phyloP scores from a whole-genome alignment of 2,113 vertebrate species.

The Toxotes chatareus region DNA sequence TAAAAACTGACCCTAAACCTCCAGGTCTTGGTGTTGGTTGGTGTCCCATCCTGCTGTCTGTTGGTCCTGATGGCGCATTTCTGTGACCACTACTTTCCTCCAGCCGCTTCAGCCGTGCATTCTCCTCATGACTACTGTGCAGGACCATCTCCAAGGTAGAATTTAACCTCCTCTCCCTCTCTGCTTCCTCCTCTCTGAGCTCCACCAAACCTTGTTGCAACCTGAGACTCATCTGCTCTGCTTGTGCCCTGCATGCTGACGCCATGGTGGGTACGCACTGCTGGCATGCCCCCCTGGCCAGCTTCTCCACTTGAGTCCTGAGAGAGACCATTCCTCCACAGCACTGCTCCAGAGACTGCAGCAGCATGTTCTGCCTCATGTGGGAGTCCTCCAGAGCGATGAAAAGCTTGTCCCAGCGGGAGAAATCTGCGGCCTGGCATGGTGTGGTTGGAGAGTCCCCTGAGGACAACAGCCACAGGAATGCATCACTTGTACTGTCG shows the following conservation, averaged over 20 bases:
- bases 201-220: slow-evolving; percentile 55
- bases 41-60: slow-evolving; percentile 1
- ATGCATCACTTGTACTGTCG: slow-evolving; percentile 7
- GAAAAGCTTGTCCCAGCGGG: slow-evolving; percentile 94
- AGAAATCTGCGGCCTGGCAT: slow-evolving; percentile 82
- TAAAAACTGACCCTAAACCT: background rate
- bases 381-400: slow-evolving; percentile 92
- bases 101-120: slow-evolving; percentile 42
- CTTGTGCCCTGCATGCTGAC: slow-evolving; percentile 60
- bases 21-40: slow-evolving; percentile 36
- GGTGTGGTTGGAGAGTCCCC: slow-evolving; percentile 54
- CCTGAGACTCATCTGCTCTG: slow-evolving; percentile 45
- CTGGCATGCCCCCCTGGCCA: slow-evolving; percentile 49
- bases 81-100: slow-evolving; percentile 45
- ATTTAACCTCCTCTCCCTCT: slow-evolving; percentile 70
- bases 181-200: slow-evolving; percentile 53
- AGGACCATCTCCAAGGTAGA: slow-evolving; percentile 63
- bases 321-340: slow-evolving; percentile 74
- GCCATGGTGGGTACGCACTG: slow-evolving; percentile 56
- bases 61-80: background rate
- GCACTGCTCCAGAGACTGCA: slow-evolving; percentile 85
- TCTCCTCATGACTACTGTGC: slow-evolving; percentile 34
- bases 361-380: slow-evolving; percentile 92
- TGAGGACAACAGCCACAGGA: slow-evolving; percentile 17
- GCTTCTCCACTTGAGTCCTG: slow-evolving; percentile 62